Evolutionary conservation across 2,888 invertebrate genomes (phyloP).

Genomic region (Cinara cedri): DNA sequence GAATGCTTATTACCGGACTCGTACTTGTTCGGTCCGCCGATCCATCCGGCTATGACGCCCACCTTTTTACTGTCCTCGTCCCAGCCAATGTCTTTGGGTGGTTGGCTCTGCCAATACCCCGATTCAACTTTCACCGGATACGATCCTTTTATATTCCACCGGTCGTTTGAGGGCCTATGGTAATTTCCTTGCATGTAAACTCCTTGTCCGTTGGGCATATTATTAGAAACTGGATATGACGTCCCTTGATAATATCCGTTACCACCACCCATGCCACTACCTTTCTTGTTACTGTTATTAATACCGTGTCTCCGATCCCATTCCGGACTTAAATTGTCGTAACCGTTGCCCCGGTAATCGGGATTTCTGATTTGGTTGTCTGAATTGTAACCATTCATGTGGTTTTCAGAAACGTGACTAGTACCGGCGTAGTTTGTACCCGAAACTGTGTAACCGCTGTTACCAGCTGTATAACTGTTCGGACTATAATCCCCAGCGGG

Average conservation of each 20-base stretch:
- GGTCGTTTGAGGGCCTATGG: constrained; percentile 11
- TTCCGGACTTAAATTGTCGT: constrained; percentile 61
- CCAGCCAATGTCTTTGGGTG: constrained; percentile 57
- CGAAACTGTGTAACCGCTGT: not conserved
- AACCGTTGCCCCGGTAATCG: constrained; percentile 61
- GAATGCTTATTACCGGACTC: constrained; percentile 10
- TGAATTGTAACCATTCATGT: not conserved
- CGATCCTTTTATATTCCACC: constrained; percentile 49
- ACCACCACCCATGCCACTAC: not conserved
- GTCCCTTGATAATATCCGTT: constrained; percentile 42
- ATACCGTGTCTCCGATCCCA: constrained; percentile 59
- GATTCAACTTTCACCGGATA: constrained; percentile 53
- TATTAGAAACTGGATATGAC: not conserved
- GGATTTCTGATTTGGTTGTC: constrained; percentile 44
- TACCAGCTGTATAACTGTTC: not conserved
- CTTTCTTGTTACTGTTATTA: constrained; percentile 28
- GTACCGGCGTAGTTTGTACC: constrained; percentile 3
- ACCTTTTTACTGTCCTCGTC: constrained; percentile 47
- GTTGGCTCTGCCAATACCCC: constrained; percentile 57
- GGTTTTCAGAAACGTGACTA: constrained; percentile 12
- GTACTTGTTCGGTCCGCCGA: constrained; percentile 46
- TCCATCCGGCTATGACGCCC: constrained; percentile 55
- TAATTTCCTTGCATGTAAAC: not conserved
- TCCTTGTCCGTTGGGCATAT: constrained; percentile 4
- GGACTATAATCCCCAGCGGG: not conserved